Base-by-base conservation (phyloP, 2,888 invertebrate species). In the Brachynemurus nebulosus region DNA sequence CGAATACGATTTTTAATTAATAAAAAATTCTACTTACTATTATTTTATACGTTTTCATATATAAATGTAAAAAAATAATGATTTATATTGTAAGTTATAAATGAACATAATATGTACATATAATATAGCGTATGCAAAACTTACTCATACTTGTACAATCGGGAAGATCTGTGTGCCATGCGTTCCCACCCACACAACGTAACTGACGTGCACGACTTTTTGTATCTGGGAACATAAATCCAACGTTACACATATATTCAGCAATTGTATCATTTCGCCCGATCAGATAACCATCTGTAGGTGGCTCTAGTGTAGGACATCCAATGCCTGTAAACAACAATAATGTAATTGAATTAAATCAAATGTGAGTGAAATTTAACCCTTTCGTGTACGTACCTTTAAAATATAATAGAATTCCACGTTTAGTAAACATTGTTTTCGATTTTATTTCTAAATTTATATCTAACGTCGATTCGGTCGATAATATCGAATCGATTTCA, bases 151-250 rank as follows among this genome's bases (percentile, higher is more conserved):
- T 37, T 14, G 38, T 30, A 30, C 44, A 44, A 25, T 44, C 38
- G 23, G 44, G 44, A 25, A 44, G 33, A 14, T 34, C 21, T 12
- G 25, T 17, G 27, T 33, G 20, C 44, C 44, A 44, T 16, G 44
- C 34, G 38, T 44, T 44, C 14, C 38, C 33, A 27, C 21, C 19
- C 16, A 71, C 69, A 63, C 85, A 85, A 59, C 69, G 70, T 51
- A 84, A 58, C 40, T 72, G 66, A 45, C 76, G 72, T 56, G 69
- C 69, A 59, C 73, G 71, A 59, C 70, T 64, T 50, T 67, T 67
- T n/a, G 75, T 76, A 57, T 83, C 83, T 12, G 74, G 71, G 61
- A 84, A 85, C 58, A 76, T 69, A 55, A 65, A 74, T 45, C 78
- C 78, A 40, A 74, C 69, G 53, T 78, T 74, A 63, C 85, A 85